phyloP scores from a whole-genome alignment of 2,797 vertebrate species.

The Dryobates pubescens region DNA sequence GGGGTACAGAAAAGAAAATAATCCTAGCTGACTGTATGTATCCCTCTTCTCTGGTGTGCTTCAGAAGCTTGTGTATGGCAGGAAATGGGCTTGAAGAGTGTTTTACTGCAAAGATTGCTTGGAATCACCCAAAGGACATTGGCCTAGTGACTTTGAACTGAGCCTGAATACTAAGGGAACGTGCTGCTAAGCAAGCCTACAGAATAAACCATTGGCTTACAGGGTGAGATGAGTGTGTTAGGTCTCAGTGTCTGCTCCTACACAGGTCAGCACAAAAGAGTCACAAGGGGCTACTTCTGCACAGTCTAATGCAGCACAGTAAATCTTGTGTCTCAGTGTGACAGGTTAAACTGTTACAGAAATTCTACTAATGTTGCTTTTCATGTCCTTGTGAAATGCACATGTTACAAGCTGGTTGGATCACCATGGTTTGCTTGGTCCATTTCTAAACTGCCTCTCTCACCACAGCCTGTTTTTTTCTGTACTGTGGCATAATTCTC shows the following conservation, averaged over 20 bases:
- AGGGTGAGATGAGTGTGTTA: not conserved
- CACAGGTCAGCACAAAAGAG: not conserved
- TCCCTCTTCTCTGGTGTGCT: not conserved
- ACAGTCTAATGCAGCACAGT: not conserved
- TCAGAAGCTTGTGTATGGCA: not conserved
- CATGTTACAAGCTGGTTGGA: not conserved
- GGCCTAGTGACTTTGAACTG: not conserved
- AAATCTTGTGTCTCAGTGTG: not conserved
- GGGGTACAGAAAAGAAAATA: not conserved
- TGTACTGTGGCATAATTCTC: not conserved
- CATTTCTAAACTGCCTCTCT: not conserved
- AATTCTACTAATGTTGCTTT: not conserved
- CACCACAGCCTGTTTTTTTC: not conserved
- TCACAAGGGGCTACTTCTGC: not conserved
- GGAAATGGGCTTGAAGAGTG: not conserved
- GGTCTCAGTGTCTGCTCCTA: not conserved
- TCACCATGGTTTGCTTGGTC: not conserved
- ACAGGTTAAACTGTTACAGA: not conserved
- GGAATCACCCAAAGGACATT: not conserved
- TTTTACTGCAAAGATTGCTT: not conserved
- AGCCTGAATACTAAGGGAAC: not conserved
- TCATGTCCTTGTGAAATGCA: not conserved
- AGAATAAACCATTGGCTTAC: not conserved
- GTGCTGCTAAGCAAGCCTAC: not conserved
- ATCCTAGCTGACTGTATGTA: rapidly evolving